A percentile compares a stretch with the other conserved stretches of the same genome.
Evolutionary conservation across 2,113 vertebrate genomes (phyloP).

Genomic region (Tenrec ecaudatus): DNA sequence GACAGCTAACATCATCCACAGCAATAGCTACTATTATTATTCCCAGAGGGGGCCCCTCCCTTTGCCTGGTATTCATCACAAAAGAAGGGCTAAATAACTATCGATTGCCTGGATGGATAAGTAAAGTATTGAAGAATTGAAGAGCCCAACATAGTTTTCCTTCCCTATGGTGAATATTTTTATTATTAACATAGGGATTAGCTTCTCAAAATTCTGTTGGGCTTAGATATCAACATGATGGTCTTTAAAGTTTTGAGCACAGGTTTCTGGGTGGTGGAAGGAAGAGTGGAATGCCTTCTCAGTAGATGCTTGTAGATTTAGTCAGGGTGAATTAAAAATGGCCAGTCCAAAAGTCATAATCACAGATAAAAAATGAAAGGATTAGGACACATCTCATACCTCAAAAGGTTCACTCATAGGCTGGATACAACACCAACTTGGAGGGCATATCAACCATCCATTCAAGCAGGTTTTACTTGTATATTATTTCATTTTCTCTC

Average conservation of each 20-base stretch:
- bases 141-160: not conserved
- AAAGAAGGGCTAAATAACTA: not conserved
- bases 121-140: not conserved
- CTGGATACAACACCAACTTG: not conserved
- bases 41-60: not conserved
- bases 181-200: not conserved
- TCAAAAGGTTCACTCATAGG: not conserved
- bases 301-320: not conserved
- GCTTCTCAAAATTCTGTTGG: not conserved
- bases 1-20: not conserved
- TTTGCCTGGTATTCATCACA: not conserved
- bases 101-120: not conserved
- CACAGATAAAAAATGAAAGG: not conserved
- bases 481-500: not conserved
- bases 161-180: not conserved
- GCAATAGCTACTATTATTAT: not conserved
- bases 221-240: not conserved
- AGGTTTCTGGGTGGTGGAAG: not conserved
- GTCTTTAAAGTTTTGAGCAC: not conserved
- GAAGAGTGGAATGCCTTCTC: not conserved
- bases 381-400: not conserved
- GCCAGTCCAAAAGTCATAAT: not conserved
- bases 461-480: not conserved
- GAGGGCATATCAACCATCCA: not conserved
- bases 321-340: not conserved